Percentiles rank a stretch among this genome's conserved stretches.
Evolutionary conservation across 2,797 vertebrate genomes (phyloP).

Genomic region (Tenualosa thibaudeaui): DNA sequence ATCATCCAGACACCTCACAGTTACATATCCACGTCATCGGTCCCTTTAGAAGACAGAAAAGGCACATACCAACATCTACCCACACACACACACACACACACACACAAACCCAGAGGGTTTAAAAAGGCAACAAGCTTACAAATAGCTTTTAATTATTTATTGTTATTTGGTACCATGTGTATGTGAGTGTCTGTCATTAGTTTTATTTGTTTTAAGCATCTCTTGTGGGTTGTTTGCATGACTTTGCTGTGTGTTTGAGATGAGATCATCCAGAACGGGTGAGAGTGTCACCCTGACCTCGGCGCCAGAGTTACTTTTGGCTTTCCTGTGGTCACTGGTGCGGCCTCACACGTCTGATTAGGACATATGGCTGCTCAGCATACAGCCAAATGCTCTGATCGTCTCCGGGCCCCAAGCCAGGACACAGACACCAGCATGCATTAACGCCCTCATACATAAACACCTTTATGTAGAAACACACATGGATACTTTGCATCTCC

Average conservation of each 20-base stretch:
- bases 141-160: background rate
- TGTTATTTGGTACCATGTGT: background rate
- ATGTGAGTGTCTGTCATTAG: background rate
- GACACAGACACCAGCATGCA: background rate
- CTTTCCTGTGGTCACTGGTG: background rate
- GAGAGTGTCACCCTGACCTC: conserved; percentile 3
- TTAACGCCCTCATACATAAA: background rate
- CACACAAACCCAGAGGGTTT: background rate
- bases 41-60: background rate
- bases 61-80: background rate
- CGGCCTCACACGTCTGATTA: background rate
- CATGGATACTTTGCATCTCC: background rate
- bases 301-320: background rate
- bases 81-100: conserved; percentile 1
- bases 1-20: background rate
- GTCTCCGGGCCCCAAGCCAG: conserved; percentile 14
- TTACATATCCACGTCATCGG: background rate
- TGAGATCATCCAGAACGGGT: background rate
- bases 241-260: background rate
- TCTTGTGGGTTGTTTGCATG: background rate
- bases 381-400: conserved; percentile 22
- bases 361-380: conserved; percentile 20
- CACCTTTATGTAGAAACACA: background rate
- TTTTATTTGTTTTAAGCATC: background rate
- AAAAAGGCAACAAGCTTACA: background rate